phyloP scores from a whole-genome alignment of 2,888 invertebrate genomes.

The Scelioninae gen. 2 region DNA sequence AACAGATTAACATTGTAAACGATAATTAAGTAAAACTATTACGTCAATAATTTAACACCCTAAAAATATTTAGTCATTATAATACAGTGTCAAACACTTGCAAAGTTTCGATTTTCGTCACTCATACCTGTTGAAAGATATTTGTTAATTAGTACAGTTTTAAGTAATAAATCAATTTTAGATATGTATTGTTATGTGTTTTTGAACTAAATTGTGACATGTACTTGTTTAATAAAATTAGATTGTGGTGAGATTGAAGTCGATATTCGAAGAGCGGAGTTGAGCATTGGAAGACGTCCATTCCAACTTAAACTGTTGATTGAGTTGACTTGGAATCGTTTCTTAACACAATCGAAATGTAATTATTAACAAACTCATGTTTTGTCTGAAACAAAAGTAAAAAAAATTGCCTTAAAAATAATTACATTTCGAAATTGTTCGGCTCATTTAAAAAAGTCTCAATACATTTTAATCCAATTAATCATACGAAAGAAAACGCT shows the following conservation, averaged over 20 bases:
- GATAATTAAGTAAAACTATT: too few species aligned
- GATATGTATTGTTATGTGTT: slow-evolving; percentile 51
- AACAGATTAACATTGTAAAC: too few species aligned
- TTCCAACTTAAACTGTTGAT: slow-evolving; percentile 32
- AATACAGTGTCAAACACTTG: slow-evolving; percentile 34
- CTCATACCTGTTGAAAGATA: slow-evolving; percentile 21
- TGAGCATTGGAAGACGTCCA: slow-evolving; percentile 11
- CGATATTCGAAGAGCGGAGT: slow-evolving; percentile 2
- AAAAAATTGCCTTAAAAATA: too few species aligned
- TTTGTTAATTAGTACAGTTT: slow-evolving; percentile 41
- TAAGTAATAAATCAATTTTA: slow-evolving; percentile 33
- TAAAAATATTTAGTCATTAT: background rate
- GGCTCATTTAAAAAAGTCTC: too few species aligned
- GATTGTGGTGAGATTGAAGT: slow-evolving; percentile 36
- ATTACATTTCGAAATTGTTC: too few species aligned
- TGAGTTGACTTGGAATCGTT: slow-evolving; percentile 46
- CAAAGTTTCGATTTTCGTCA: slow-evolving; percentile 12
- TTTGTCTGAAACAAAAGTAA: slow-evolving; percentile 13
- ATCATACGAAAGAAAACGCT: too few species aligned
- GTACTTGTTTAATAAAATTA: slow-evolving; percentile 48
- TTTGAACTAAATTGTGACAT: slow-evolving; percentile 37
- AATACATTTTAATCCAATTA: too few species aligned
- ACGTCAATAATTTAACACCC: too few species aligned
- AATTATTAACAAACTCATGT: too few species aligned
- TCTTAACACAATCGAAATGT: too few species aligned